phyloP scores from a whole-genome alignment of 1,140 invertebrate genomes.

The Drosophila elegans region DNA sequence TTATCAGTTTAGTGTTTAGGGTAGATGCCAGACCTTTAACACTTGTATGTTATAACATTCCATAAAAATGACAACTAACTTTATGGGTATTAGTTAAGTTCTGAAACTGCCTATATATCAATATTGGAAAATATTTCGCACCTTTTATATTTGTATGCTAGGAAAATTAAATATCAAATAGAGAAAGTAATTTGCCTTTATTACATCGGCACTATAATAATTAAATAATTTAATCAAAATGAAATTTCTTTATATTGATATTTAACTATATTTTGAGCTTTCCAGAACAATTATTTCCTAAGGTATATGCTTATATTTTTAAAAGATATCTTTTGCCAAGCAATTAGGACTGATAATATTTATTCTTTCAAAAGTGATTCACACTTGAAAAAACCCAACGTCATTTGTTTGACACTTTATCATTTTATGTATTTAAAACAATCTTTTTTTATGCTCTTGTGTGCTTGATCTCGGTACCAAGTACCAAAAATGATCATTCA shows the following conservation, averaged over 20 bases:
- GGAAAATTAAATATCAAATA: neutral
- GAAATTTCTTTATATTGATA: too few species aligned
- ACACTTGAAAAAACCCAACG: constrained; percentile 6
- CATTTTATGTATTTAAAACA: neutral
- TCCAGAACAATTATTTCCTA: neutral
- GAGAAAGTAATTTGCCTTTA: too few species aligned
- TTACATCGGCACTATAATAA: too few species aligned
- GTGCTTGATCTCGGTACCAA: constrained; percentile 16
- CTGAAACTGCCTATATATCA: neutral
- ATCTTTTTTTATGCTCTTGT: neutral
- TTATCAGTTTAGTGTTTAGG: neutral
- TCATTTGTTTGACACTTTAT: neutral
- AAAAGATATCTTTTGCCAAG: neutral
- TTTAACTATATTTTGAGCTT: too few species aligned
- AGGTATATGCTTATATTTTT: too few species aligned
- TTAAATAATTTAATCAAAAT: too few species aligned
- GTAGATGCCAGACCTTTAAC: neutral
- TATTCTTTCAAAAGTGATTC: constrained; percentile 10
- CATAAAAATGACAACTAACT: neutral
- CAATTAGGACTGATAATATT: neutral
- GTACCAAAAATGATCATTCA: constrained; percentile 29
- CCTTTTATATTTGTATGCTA: neutral
- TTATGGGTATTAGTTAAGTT: neutral
- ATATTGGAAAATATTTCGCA: neutral
- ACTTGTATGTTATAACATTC: neutral